These are phyloP conservation scores for Apus apus DNA, from an alignment of 2,113 vertebrate species.

Conservation along the genomic window DNA sequence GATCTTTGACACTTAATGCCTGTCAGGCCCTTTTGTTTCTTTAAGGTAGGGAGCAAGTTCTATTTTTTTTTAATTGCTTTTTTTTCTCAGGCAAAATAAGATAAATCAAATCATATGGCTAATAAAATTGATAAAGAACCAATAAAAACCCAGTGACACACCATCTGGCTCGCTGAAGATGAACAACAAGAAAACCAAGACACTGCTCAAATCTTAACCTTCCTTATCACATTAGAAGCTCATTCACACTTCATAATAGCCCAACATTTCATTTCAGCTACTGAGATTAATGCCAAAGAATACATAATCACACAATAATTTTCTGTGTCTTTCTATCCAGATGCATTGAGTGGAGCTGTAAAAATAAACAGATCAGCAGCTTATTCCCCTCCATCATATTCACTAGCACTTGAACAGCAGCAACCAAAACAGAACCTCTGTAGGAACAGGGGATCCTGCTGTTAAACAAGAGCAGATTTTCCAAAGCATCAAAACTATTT, in stretches of 20 bases:
- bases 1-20: not conserved
- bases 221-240: constrained; percentile 34
- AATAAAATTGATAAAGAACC: constrained; percentile 79
- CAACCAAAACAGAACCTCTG: constrained; percentile 3
- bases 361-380: not conserved
- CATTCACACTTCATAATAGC: constrained; percentile 2
- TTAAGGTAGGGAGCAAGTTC: constrained; percentile 47
- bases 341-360: not conserved
- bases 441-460: not conserved
- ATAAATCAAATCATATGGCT: constrained; percentile 76
- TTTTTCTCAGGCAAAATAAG: constrained; percentile 70
- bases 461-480: constrained; percentile 19
- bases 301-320: constrained; percentile 46
- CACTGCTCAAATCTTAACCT: constrained; percentile 11
- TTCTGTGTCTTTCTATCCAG: constrained; percentile 1
- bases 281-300: constrained; percentile 34
- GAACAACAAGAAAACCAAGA: constrained; percentile 43
- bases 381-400: not conserved
- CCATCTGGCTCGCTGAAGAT: constrained; percentile 39
- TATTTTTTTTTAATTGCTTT: constrained; percentile 69
- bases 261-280: constrained; percentile 22
- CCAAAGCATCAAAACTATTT: not conserved
- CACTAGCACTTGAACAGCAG: not conserved
- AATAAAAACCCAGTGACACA: constrained; percentile 56
- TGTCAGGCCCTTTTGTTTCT: constrained; percentile 25